Base-by-base conservation (phyloP, 2,888 invertebrate species). In the Vannuccia rotundouncinata region DNA sequence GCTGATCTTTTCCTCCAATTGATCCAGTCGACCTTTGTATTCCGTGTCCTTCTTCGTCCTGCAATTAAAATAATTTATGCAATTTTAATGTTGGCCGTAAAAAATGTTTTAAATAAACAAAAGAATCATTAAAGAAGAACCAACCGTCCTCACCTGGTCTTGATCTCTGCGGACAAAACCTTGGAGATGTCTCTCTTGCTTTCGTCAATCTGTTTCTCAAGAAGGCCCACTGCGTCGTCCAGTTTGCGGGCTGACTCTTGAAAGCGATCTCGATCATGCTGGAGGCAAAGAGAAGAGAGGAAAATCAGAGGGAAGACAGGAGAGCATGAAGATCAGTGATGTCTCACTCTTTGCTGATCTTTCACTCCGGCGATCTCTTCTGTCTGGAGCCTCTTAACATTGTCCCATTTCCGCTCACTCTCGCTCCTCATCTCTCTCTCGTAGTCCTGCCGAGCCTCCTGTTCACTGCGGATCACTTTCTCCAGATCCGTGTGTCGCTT, bases 151-250 rank as follows among this genome's bases (percentile, higher is more conserved):
- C 81, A 87, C 87, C 88, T 85, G 73, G 87, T 86, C 81, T 86
- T 85, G 59, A 88, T 87, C 82, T 88, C 88, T 28, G 88, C 88
- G 45, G 85, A 82, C 73, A 88, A 83, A 17, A 88, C 83, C 82
- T 87, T 87, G 79, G 87, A 87, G 60, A 86, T 84, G 75, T 86
- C 85, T 79, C 85, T 85, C 81, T 85, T 86, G 78, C 85, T 84
- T 80, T 87, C 87, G n/a, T 84, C 83, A 31, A 86, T 82, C 81
- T 88, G 86, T 81, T 85, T 84, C 82, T 88, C 88, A 45, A 88
- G 82, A 31, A 88, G 84, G 25, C 84, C 84, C 31, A 87, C 84
- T 10, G 87, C 85, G 80, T 88, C 87, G 79, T 87, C 87, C 80
- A 88, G 82, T 81, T 86, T 86, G 77, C 84, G 83, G 10, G 87